These are phyloP conservation scores for Gandaritis pyraliata DNA, from an alignment of 2,888 invertebrate species.

Conservation along the genomic window DNA sequence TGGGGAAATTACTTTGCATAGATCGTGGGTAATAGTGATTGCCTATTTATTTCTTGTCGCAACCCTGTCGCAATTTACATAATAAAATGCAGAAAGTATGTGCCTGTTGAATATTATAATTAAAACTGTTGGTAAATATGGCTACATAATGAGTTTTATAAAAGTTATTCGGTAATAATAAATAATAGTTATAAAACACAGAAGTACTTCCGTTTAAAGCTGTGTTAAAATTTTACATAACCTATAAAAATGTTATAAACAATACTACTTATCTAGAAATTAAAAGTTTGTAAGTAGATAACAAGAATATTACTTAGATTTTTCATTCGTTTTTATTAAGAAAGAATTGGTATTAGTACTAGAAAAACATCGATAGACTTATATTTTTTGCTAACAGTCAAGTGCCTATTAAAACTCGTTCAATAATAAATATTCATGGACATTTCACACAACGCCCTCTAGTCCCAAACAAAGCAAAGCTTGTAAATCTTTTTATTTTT, in stretches of 20 bases:
- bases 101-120: background rate
- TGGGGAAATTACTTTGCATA: too few species aligned
- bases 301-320: conserved; percentile 17
- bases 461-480: too few species aligned
- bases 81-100: too few species aligned
- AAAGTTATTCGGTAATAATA: conserved; percentile 5
- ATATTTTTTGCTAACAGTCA: too few species aligned
- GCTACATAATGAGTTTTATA: background rate
- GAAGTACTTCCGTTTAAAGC: conserved; percentile 32
- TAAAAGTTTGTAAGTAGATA: conserved; percentile 18
- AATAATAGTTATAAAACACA: conserved; percentile 20
- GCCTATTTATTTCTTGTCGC: too few species aligned
- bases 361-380: too few species aligned
- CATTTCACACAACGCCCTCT: too few species aligned
- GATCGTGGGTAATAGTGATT: too few species aligned
- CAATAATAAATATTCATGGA: too few species aligned
- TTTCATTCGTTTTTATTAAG: conserved; percentile 24
- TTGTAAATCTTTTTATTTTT: too few species aligned
- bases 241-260: conserved; percentile 19
- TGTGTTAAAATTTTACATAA: conserved; percentile 25
- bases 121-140: conserved; percentile 3
- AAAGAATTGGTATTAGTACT: background rate
- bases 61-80: too few species aligned
- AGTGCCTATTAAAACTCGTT: too few species aligned
- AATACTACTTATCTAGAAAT: conserved; percentile 1